A percentile compares a stretch with the other conserved stretches of the same genome.
These are phyloP conservation scores for Arge pagana DNA, from an alignment of 2,888 invertebrate species.

Conservation along the genomic window DNA sequence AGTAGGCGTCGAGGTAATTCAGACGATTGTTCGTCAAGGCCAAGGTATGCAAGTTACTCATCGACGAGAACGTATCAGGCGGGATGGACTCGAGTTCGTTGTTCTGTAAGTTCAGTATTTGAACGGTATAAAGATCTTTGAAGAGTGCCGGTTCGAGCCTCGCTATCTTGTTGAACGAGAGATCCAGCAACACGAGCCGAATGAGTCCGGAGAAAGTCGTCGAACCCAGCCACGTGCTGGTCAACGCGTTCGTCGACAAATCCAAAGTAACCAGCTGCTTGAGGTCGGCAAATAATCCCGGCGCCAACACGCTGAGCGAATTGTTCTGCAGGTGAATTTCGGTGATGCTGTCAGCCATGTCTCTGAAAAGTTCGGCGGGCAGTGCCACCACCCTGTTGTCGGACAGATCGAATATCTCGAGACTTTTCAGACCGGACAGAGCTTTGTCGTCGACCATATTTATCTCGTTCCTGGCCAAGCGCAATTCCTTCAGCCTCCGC, in stretches of 20 bases:
- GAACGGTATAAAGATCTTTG: slow-evolving; percentile 80
- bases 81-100: slow-evolving; percentile 79
- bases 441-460: slow-evolving; percentile 82
- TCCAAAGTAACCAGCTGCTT: slow-evolving; percentile 81
- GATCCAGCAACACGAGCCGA: slow-evolving; percentile 78
- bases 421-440: slow-evolving; percentile 73
- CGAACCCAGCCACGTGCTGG: slow-evolving; percentile 81
- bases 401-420: slow-evolving; percentile 82
- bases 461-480: slow-evolving; percentile 83
- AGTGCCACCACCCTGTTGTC: slow-evolving; percentile 85
- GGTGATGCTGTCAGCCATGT: slow-evolving; percentile 74
- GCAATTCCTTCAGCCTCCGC: slow-evolving; percentile 73
- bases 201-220: slow-evolving; percentile 83
- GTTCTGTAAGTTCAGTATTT: slow-evolving; percentile 80
- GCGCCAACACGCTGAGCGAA: slow-evolving; percentile 80
- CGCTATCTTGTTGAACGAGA: slow-evolving; percentile 78
- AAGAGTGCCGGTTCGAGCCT: slow-evolving; percentile 80
- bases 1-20: slow-evolving; percentile 77
- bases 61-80: slow-evolving; percentile 81
- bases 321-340: slow-evolving; percentile 88
- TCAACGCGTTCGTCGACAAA: slow-evolving; percentile 79
- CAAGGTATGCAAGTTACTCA: slow-evolving; percentile 85
- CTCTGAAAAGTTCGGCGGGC: slow-evolving; percentile 80
- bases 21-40: slow-evolving; percentile 81
- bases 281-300: slow-evolving; percentile 79